These are phyloP conservation scores for Ellobius talpinus DNA, from an alignment of 2,113 vertebrate species.

Conservation along the genomic window DNA sequence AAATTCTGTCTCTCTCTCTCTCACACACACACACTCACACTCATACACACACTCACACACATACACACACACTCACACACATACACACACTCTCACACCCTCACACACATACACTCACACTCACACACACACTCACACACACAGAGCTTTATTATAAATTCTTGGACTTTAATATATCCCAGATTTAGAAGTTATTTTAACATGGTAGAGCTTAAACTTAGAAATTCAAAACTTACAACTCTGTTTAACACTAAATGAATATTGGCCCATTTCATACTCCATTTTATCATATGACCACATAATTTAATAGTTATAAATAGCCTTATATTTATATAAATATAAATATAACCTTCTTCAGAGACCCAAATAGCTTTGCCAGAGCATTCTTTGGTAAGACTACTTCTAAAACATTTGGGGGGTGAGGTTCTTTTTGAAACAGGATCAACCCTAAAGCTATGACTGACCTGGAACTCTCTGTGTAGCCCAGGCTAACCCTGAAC, in stretches of 20 bases:
- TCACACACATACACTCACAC: neutral
- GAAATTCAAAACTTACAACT: neutral
- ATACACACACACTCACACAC: no score
- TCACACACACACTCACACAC: neutral
- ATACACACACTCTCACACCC: neutral
- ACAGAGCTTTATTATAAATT: neutral
- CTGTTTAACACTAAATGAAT: neutral
- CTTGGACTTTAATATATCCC: neutral
- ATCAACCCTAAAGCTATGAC: neutral
- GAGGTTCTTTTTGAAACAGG: neutral
- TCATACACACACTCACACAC: no score
- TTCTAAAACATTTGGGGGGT: no score
- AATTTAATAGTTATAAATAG: neutral
- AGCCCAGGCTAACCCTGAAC: neutral
- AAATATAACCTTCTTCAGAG: neutral
- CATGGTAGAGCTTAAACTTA: neutral
- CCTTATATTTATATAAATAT: no score
- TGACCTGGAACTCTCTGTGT: neutral
- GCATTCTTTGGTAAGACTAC: no score
- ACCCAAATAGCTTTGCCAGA: neutral
- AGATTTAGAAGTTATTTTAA: constrained; percentile 29
- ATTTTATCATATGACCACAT: neutral
- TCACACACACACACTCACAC: no score
- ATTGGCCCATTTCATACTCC: neutral
- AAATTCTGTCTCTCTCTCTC: neutral